Base-by-base conservation (phyloP, 2,113 vertebrate genomes). In the Takifugu bimaculatus region DNA sequence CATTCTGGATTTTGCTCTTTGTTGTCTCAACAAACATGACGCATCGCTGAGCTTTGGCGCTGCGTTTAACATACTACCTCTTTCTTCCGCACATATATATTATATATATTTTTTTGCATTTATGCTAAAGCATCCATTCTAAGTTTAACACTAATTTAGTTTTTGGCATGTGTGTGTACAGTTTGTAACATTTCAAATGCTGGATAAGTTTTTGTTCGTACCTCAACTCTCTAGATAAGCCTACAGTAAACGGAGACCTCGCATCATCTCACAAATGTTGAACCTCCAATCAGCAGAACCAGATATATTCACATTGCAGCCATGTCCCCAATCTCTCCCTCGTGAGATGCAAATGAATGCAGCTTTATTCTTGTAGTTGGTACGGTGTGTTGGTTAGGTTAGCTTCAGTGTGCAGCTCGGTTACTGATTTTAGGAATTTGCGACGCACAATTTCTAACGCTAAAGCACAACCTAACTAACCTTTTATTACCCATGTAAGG, bases 61-160 rank as follows among this genome's bases (percentile, higher is more conserved):
- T 74, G 73, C 72, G 61, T 82, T 86, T 83, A 88, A 91, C 80
- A 74, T 88, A 89, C 90, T 92, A 92, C 91, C 91, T 92, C 91
- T 90, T 75, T 85, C 78, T 78, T 76, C 78, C 39, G 75, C 80
- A 79, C 80, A 85, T 13, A 50, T 32, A 43, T 26, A 51, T 27
- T 29, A 50, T 27, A 39, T 39, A 28, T 43, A 52, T 72, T 50
- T 50, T 50, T 20, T 52, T 12, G 39, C 75, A 70, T 79, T 20
- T 74, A 69, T 71, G 68, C 57, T 54, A 57, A 65, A 71, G 67
- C 49, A 81, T 70, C 25, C 0, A 2, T 79, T 70, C 72, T 68
- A 65, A 73, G 60, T 75, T 73, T 56, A 77, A 87, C 78, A 74
- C 70, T 73, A 78, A 71, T 63, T 75, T 68, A 42, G 54, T 43